Percentiles rank a stretch among this genome's conserved stretches.
Evolutionary conservation across 2,888 invertebrate species (phyloP).

Genomic region (Trissolcus brochymenae): DNA sequence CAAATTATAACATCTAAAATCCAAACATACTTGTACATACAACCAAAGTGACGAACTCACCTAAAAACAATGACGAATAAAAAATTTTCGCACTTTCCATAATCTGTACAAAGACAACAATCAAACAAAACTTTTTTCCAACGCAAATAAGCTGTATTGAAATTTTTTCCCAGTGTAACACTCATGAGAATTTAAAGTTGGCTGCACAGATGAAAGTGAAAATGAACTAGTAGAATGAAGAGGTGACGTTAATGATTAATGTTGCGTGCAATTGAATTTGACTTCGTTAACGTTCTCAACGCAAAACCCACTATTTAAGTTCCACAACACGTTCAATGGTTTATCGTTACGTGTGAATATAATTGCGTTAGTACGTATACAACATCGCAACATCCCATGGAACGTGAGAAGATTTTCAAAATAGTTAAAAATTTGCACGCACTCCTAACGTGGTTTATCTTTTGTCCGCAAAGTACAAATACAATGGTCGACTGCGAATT

Average conservation of each 20-base stretch:
- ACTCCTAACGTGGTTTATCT: conserved; percentile 21
- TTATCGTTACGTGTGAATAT: conserved; percentile 58
- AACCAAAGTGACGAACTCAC: too few relatives aligned
- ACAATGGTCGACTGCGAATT: conserved; percentile 60
- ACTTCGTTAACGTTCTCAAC: conserved; percentile 47
- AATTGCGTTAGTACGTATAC: conserved; percentile 55
- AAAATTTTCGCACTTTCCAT: too few relatives aligned
- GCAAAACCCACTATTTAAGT: conserved; percentile 53
- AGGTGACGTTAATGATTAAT: conserved; percentile 32
- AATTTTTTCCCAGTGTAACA: too few relatives aligned
- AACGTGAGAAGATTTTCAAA: conserved; percentile 58
- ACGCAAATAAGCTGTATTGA: too few relatives aligned
- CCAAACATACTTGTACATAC: too few relatives aligned
- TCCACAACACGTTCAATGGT: conserved; percentile 57
- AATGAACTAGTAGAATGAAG: conserved; percentile 25
- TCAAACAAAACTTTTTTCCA: too few relatives aligned
- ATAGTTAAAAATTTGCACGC: conserved; percentile 45
- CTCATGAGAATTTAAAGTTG: too few relatives aligned
- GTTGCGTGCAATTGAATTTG: conserved; percentile 54
- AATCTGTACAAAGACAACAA: too few relatives aligned
- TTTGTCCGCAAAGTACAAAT: conserved; percentile 55
- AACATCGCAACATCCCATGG: conserved; percentile 40
- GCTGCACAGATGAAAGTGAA: conserved; percentile 16
- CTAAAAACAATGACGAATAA: too few relatives aligned
- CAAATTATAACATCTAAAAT: too few relatives aligned